Evolutionary conservation across 2,797 vertebrate genomes (phyloP), one percentile per base, ranked within the genome.

Genomic region (Furcifer pardalis): DNA sequence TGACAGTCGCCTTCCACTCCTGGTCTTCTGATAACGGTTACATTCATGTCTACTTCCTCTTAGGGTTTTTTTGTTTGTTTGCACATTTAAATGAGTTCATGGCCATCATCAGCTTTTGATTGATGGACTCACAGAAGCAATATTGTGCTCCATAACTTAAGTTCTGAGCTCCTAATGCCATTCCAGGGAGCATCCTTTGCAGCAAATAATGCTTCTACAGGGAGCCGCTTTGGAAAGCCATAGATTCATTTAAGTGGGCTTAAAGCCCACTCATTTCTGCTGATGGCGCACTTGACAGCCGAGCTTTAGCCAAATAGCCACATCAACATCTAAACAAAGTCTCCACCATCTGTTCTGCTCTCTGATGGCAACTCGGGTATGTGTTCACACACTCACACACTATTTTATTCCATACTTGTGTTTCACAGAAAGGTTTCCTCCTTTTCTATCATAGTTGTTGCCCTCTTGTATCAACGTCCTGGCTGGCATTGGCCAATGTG

Each of bases 91-190:
- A 75, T 83, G 79, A 42, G 68, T 86, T 74, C 85, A 88, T n/a
- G n/a, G n/a, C n/a, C n/a, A n/a, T n/a, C n/a, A n/a, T n/a, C 91
- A 77, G 63, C 89, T 90, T 90, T 84, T 0, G 0, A 84, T 83
- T 80, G 88, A 83, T 83, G 84, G 76, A 88, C 86, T 88, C 90
- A 87, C 68, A 75, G 83, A 87, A 94, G 89, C 91, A 92, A 92
- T 93, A 91, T 91, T 92, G 90, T 89, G 87, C 89, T 60, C 88
- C 84, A 89, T 93, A 90, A 59, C 91, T 90, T n/a, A 89, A 69
- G 86, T 88, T 82, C 90, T 35, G 89, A 87, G 84, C 46, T 85
- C 86, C 2, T 77, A 84, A 56, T 79, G 77, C 83, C 86, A 71
- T 92, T 92, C 80, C 65, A 4, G 0, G 83, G 74, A 84, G 84